phyloP scores from a whole-genome alignment of 1,140 invertebrate species.

The Pteromalus puparum region DNA sequence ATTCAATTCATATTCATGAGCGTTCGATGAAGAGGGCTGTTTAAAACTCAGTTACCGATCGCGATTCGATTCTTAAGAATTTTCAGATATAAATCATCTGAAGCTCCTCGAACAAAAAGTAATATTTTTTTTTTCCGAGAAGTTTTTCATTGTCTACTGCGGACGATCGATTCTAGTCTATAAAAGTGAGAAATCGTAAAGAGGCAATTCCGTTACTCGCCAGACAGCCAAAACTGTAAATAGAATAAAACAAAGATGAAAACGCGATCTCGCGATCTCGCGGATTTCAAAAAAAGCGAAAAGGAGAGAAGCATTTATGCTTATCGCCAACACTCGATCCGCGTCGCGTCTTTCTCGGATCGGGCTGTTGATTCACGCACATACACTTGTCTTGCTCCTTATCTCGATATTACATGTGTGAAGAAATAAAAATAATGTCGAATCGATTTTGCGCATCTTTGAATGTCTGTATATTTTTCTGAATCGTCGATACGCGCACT shows the following conservation, averaged over 20 bases:
- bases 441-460: not conserved
- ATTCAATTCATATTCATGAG: not conserved
- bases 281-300: not conserved
- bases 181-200: not conserved
- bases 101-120: not conserved
- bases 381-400: not conserved
- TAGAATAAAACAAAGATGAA: not conserved
- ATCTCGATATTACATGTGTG: not conserved
- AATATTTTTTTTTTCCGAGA: not conserved
- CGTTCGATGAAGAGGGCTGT: not conserved
- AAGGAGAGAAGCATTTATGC: not conserved
- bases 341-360: not conserved
- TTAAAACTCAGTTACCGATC: not conserved
- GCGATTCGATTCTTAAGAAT: not conserved
- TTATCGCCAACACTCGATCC: not conserved
- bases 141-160: not conserved
- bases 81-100: not conserved
- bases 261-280: not conserved
- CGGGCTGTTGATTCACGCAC: not conserved
- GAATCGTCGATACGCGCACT: not conserved
- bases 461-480: not conserved
- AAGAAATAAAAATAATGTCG: not conserved
- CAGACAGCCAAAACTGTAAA: not conserved
- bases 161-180: constrained; percentile 6
- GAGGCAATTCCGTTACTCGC: not conserved